Conservation (phyloP, 2,113 vertebrate species). For the Caloenas nicobarica region DNA sequence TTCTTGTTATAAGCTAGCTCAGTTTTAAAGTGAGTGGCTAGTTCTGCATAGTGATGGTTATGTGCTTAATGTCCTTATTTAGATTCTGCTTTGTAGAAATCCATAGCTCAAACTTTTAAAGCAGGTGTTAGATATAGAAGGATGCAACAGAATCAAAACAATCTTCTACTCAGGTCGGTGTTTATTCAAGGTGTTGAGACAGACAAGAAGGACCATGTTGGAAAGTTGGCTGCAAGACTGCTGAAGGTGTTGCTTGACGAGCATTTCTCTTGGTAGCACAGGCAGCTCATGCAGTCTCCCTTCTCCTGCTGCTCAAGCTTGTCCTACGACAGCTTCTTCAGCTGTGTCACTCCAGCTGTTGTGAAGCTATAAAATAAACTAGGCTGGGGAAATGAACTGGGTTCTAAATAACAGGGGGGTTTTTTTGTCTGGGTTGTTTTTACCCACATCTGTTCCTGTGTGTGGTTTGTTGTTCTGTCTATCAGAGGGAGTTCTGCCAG, state of each 20-base stretch:
- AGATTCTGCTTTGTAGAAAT: background rate
- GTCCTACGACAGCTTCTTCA: background rate
- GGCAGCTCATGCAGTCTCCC: background rate
- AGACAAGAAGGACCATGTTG: background rate
- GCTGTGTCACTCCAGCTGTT: background rate
- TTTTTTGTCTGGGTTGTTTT: background rate
- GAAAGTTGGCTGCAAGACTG: constrained; percentile 6
- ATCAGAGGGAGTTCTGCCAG: background rate
- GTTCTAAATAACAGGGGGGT: background rate
- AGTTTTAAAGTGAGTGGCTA: background rate
- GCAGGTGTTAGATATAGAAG: background rate
- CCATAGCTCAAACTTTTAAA: background rate
- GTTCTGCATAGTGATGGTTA: background rate
- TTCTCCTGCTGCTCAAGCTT: background rate
- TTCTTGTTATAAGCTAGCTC: background rate
- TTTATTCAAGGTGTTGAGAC: constrained; percentile 29
- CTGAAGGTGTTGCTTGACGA: background rate
- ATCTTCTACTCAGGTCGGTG: background rate
- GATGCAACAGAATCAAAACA: constrained; percentile 22
- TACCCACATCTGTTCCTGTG: background rate
- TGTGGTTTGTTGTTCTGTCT: background rate
- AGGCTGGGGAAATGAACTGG: background rate
- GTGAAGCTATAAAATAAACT: constrained; percentile 5
- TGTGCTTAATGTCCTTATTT: background rate
- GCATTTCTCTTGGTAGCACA: background rate